These are phyloP conservation scores for Lapara coniferarum DNA, from an alignment of 2,888 invertebrate genomes.

Conservation along the genomic window DNA sequence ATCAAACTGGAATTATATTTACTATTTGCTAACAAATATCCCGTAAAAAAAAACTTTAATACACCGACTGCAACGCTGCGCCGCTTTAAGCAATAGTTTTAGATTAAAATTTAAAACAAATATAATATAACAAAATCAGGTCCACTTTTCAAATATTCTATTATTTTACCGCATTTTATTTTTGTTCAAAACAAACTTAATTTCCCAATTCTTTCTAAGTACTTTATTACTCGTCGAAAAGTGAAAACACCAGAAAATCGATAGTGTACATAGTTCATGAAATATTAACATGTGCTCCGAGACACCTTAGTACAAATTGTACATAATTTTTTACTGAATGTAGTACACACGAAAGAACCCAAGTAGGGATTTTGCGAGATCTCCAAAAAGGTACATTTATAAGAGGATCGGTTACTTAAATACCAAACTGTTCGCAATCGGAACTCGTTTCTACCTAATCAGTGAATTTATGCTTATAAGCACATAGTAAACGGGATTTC, in stretches of 20 bases:
- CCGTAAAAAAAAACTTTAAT: too few species aligned
- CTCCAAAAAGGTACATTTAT: conserved; percentile 43
- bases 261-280: conserved; percentile 24
- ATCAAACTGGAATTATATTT: too few species aligned
- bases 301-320: conserved; percentile 47
- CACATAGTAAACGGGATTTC: neutral
- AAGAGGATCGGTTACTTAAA: conserved; percentile 16
- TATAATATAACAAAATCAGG: too few species aligned
- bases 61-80: too few species aligned
- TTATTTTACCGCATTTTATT: too few species aligned
- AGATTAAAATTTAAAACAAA: too few species aligned
- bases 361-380: conserved; percentile 57
- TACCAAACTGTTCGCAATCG: neutral
- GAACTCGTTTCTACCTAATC: neutral
- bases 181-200: too few species aligned
- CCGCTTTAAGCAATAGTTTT: too few species aligned
- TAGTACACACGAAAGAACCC: conserved; percentile 55
- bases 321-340: conserved; percentile 55
- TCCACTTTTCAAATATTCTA: too few species aligned
- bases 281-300: conserved; percentile 44
- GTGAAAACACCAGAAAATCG: neutral
- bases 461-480: neutral
- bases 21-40: too few species aligned
- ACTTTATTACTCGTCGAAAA: neutral
- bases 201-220: neutral